A percentile compares a stretch with the other conserved stretches of the same genome.
phyloP scores from a whole-genome alignment of 1,140 invertebrate species.

The Drosophila miranda region DNA sequence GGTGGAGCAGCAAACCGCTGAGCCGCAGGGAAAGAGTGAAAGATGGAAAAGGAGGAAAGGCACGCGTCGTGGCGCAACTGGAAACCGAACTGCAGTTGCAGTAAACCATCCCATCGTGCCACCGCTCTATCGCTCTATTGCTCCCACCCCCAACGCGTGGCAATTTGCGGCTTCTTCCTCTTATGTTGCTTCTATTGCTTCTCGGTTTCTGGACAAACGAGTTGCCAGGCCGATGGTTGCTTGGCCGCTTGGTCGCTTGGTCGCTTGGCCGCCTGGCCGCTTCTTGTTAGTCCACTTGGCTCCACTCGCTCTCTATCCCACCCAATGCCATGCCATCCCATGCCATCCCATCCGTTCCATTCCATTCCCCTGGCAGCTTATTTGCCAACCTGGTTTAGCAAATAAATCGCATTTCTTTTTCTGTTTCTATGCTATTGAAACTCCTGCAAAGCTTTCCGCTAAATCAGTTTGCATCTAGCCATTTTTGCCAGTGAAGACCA shows the following conservation, averaged over 20 bases:
- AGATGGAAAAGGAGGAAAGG: constrained; percentile 32
- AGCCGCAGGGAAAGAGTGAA: constrained; percentile 9
- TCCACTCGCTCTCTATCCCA: constrained; percentile 8
- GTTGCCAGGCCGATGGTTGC: constrained; percentile 49
- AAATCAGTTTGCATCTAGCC: constrained; percentile 79
- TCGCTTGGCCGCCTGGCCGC: constrained; percentile 51
- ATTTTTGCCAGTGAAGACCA: constrained; percentile 52
- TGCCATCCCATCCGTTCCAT: background rate
- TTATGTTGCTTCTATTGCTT: constrained; percentile 54
- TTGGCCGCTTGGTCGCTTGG: constrained; percentile 27
- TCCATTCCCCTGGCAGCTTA: constrained; percentile 40
- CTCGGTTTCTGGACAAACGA: constrained; percentile 72
- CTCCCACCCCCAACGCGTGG: constrained; percentile 32
- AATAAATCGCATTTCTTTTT: constrained; percentile 80
- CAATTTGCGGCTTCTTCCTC: constrained; percentile 60
- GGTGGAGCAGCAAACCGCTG: too few species aligned
- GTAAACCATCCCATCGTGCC: constrained; percentile 13
- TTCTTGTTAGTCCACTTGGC: constrained; percentile 78
- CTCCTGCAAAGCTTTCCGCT: constrained; percentile 78
- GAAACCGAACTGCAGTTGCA: constrained; percentile 24
- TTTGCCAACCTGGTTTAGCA: constrained; percentile 81
- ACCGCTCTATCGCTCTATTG: background rate
- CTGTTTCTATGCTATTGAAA: constrained; percentile 82
- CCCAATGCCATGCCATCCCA: too few species aligned
- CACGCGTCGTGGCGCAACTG: constrained; percentile 47